Evolutionary conservation across 2,797 vertebrate genomes (phyloP), one percentile per base, ranked within the genome.

Genomic region (Propithecus deckenii): DNA sequence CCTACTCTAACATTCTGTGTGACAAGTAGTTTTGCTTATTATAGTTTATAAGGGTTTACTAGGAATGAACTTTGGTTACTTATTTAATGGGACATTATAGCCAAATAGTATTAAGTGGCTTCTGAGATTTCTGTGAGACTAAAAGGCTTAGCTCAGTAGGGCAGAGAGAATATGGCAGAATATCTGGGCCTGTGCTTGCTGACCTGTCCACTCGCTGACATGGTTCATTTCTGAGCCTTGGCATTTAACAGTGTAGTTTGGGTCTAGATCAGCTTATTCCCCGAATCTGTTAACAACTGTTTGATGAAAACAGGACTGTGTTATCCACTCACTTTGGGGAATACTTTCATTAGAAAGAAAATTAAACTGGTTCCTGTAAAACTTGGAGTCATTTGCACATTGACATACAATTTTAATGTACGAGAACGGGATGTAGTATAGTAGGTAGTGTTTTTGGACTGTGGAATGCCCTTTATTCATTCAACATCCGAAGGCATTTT

Each of bases 341-440:
- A 52, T 94, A 71, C 52, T 95, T 85, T 38, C 89, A 85, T 96
- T 88, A 75, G 65, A 89, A 88, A 86, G 57, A 74, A 84, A 81
- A 86, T 28, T n/a, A 18, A 79, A 81, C 11, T 57, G 17, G 12
- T 81, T 88, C 92, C 75, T 79, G 11, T 96, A 57, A 72, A 79
- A n/a, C 12, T n/a, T 3, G 20, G 67, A 57, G 20, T 20, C 59
- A 63, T 94, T 91, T 72, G 52, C 74, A 41, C 79, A 46, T 91
- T 75, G 55, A 43, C 23, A 4, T n/a, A 69, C 41, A 69, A 38
- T 43, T 69, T 52, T 75, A 38, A 50, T 80, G 4, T 86, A 9
- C 23, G 59, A 41, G 55, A 83, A 48, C 86, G 43, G 46, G 22
- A 4, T 65, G n/a, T 22, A 25, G 6, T 25, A 18, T 32, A 35